Evolutionary conservation across 2,113 vertebrate species (phyloP), one percentile per base, ranked within the genome.

Genomic region (Ornithorhynchus anatinus): DNA sequence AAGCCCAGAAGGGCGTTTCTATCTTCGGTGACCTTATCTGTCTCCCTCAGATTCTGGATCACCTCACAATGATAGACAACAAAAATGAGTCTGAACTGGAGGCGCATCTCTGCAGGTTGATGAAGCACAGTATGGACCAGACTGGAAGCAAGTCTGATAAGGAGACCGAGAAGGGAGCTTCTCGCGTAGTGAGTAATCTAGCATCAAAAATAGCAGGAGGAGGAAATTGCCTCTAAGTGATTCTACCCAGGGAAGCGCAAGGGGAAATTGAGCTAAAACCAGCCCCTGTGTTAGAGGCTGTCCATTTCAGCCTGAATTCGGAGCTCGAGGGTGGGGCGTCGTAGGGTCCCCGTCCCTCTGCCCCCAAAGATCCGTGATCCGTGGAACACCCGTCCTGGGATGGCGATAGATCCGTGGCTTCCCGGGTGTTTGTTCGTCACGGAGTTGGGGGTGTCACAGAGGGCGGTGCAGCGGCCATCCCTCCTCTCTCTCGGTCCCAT

Each of bases 1-100:
- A 5, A 4, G 13, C 15, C 1, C 19, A 14, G 38, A 7, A 11
- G 17, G 25, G 33, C 20, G 3, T n/a, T 14, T 5, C 48, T 58
- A 5, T 17, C 12, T 25, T 20, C 16, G 45, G 43, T 45, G 14
- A 19, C 4, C 38, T 5, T 3, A 4, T 17, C 0, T 53, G 4
- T 45, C 10, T 60, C 47, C 80, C 2, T 56, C 86, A 99, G 97
- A 98, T 99, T 70, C 91, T 99, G 59, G 97, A 99, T 84, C 98
- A 99, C 72, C 82, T 99, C 36, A 96, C 96, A 0, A 97, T 99
- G 97, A 99, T 99, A 22, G 98, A 99, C 73, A 98, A 99, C 65
- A 97, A 96, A 72, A 98, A 97, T 4, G 98, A 99, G 77, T 99
- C 98, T 0, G 97, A 99, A 80, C 84, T 99, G 81, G 98, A 99